Evolutionary conservation across 2,888 invertebrate genomes (phyloP).

Genomic region (Orthonychiurus folsomi): DNA sequence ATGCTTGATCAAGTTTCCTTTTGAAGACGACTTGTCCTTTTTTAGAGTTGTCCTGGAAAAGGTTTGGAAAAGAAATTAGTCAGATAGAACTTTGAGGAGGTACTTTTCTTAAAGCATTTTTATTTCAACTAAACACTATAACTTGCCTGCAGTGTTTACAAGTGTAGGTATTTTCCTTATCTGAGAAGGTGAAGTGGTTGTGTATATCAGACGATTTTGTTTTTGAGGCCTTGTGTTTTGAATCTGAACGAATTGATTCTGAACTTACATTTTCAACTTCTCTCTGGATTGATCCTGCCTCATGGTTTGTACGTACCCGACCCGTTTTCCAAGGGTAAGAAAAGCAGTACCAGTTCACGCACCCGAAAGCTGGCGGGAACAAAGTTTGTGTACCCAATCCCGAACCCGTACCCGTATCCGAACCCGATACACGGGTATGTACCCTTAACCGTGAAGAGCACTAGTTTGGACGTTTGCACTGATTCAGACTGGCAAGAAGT

Average conservation of each 20-base stretch:
- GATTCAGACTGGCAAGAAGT: too few relatives aligned
- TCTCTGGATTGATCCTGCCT: too few relatives aligned
- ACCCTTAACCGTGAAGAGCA: background rate
- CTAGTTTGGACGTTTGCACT: too few relatives aligned
- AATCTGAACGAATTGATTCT: background rate
- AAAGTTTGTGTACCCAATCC: background rate
- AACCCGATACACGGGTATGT: background rate
- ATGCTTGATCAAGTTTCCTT: background rate
- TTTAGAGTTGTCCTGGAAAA: background rate
- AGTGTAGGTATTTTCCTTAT: background rate
- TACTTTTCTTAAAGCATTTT: background rate
- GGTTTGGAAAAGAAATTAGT: too few relatives aligned
- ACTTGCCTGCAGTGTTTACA: background rate
- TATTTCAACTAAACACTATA: too few relatives aligned
- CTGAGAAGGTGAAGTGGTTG: background rate
- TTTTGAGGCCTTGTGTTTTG: background rate
- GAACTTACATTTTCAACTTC: background rate
- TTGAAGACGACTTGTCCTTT: background rate
- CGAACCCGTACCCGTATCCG: constrained; percentile 1
- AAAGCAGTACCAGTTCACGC: background rate
- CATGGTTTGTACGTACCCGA: too few relatives aligned
- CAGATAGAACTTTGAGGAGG: background rate
- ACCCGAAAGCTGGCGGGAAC: background rate
- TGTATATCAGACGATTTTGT: background rate
- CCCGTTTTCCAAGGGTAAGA: background rate